Percentiles rank a stretch among this genome's conserved stretches.
Conservation (phyloP, 2,797 vertebrate genomes). For the Nyctalus aviator region DNA sequence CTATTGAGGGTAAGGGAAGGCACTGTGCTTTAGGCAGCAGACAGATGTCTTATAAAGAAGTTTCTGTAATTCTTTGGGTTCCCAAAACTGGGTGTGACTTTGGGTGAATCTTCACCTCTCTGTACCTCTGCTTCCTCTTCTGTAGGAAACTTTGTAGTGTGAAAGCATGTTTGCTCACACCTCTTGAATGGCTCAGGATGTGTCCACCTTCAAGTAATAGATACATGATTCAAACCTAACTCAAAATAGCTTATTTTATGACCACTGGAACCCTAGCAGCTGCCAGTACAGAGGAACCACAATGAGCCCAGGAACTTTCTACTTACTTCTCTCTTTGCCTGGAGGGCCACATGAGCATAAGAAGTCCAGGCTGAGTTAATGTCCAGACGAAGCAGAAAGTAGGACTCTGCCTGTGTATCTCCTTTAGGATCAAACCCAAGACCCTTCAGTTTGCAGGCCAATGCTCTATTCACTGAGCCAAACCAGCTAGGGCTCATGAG, state of each 20-base stretch:
- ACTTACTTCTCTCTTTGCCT: too few relatives aligned
- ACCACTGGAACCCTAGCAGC: background rate
- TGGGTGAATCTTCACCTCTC: background rate
- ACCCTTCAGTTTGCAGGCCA: too few relatives aligned
- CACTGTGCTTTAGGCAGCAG: background rate
- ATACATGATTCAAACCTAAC: background rate
- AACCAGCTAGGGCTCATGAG: background rate
- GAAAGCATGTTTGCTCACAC: background rate
- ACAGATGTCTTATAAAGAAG: background rate
- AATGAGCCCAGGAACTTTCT: background rate
- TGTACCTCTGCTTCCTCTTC: background rate
- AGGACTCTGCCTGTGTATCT: background rate
- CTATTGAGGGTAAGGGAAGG: background rate
- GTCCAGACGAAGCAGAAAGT: background rate
- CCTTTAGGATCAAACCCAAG: too few relatives aligned
- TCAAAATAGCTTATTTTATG: background rate
- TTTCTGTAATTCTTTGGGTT: background rate
- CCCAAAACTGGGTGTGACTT: background rate
- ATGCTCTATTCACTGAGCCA: too few relatives aligned
- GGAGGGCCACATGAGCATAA: background rate
- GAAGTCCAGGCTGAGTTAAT: too few relatives aligned
- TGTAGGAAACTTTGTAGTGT: background rate
- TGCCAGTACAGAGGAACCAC: too few relatives aligned
- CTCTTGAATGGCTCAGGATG: background rate
- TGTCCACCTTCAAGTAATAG: background rate